phyloP scores from a whole-genome alignment of 2,113 vertebrate genomes.

The Apteryx mantelli region DNA sequence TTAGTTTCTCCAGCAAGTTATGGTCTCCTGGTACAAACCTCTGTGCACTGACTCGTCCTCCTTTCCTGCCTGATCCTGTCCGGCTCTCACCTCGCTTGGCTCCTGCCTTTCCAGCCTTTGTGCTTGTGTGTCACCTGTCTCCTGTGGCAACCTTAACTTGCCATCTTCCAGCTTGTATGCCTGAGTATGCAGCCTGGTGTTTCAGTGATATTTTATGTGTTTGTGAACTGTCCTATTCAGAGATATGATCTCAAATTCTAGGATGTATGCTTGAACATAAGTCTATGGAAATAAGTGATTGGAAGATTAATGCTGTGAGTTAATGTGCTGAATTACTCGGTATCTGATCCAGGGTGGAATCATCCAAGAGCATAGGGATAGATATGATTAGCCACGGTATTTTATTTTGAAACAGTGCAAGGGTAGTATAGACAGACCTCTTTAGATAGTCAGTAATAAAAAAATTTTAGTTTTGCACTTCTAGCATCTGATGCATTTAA shows the following conservation, averaged over 20 bases:
- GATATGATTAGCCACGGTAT: conserved; percentile 33
- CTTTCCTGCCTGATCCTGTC: conserved; percentile 16
- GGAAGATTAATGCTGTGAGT: conserved; percentile 7
- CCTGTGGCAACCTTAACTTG: conserved; percentile 12
- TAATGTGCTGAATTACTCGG: conserved; percentile 31
- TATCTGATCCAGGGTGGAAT: conserved; percentile 31
- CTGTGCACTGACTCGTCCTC: not conserved
- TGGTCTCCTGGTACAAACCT: not conserved
- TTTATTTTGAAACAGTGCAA: conserved; percentile 10
- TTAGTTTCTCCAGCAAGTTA: conserved; percentile 1
- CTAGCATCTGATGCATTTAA: conserved; percentile 5
- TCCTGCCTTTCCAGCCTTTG: conserved; percentile 26
- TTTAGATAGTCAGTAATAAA: not conserved
- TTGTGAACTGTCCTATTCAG: not conserved
- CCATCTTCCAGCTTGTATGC: conserved; percentile 15
- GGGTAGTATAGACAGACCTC: not conserved
- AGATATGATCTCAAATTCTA: not conserved
- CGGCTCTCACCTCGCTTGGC: conserved; percentile 12
- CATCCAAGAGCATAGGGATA: not conserved
- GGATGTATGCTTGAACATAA: not conserved
- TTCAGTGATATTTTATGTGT: not conserved
- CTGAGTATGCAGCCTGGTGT: conserved; percentile 26
- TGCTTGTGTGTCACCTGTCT: conserved; percentile 11
- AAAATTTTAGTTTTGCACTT: not conserved
- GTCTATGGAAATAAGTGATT: not conserved